A percentile compares a stretch with the other conserved stretches of the same genome.
Evolutionary conservation across 2,888 invertebrate genomes (phyloP).

Genomic region (Enchytraeus crypticus): DNA sequence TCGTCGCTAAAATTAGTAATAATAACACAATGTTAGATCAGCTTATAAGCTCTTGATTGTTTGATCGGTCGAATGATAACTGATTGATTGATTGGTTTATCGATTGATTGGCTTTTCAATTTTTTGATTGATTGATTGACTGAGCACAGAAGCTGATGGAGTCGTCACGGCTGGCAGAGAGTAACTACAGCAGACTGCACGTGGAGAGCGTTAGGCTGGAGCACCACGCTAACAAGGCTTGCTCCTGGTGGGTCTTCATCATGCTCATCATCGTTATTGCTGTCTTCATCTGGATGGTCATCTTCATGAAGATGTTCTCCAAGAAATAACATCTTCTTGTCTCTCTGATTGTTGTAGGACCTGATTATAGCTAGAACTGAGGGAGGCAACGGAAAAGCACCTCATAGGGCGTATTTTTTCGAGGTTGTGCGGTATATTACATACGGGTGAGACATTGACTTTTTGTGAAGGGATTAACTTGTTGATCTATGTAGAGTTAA

Average conservation of each 20-base stretch:
- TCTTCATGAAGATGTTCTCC: slow-evolving; percentile 83
- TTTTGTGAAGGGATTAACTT: too few relatives aligned
- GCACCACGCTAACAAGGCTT: slow-evolving; percentile 74
- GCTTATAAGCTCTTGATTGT: not conserved
- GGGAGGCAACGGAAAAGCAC: too few relatives aligned
- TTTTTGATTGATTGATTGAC: not conserved
- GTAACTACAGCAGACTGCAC: slow-evolving; percentile 66
- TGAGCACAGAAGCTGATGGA: slow-evolving; percentile 59
- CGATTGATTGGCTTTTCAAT: not conserved
- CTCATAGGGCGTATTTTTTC: too few relatives aligned
- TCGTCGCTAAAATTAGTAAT: not conserved
- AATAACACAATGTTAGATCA: not conserved
- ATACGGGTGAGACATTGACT: too few relatives aligned
- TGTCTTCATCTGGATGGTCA: slow-evolving; percentile 83
- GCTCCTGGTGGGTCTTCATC: slow-evolving; percentile 91
- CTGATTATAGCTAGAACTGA: too few relatives aligned
- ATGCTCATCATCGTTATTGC: slow-evolving; percentile 75
- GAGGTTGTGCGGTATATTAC: too few relatives aligned
- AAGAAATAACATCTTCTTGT: slow-evolving; percentile 29
- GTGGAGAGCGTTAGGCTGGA: slow-evolving; percentile 72
- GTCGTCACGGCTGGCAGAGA: slow-evolving; percentile 69
- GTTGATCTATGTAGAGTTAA: too few relatives aligned
- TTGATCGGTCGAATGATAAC: too few relatives aligned
- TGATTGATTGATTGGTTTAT: too few relatives aligned
- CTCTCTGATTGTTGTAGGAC: too few relatives aligned